phyloP scores from a whole-genome alignment of 2,113 vertebrate genomes.

The Sturnus vulgaris region DNA sequence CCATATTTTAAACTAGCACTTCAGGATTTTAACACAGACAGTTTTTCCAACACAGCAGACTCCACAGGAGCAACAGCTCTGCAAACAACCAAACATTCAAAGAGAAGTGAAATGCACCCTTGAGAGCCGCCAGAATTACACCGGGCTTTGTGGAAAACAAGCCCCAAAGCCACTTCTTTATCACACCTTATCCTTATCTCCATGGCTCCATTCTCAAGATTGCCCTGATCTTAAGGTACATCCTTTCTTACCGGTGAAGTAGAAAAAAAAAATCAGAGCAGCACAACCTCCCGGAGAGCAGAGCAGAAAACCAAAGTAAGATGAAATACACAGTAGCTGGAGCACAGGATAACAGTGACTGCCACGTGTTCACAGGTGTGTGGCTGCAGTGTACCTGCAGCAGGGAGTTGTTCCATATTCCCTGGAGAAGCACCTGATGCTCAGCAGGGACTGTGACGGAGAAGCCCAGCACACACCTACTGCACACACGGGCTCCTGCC shows the following conservation, averaged over 20 bases:
- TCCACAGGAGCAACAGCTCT: not conserved
- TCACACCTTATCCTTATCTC: not conserved
- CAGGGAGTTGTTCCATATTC: rapidly evolving
- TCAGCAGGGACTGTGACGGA: not conserved
- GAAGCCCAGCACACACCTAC: not conserved
- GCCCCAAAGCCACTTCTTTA: not conserved
- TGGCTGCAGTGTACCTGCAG: not conserved
- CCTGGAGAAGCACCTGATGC: not conserved
- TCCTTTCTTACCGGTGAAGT: not conserved
- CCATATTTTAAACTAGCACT: slow-evolving; percentile 37
- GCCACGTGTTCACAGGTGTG: rapidly evolving
- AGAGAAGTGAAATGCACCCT: not conserved
- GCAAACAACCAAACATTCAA: rapidly evolving
- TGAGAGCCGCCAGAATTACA: rapidly evolving
- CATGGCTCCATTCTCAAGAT: not conserved
- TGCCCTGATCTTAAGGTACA: not conserved
- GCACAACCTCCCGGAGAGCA: not conserved
- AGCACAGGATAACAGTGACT: rapidly evolving
- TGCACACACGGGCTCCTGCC: not conserved
- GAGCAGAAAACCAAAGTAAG: not conserved
- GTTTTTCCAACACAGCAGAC: not conserved
- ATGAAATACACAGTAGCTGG: rapidly evolving
- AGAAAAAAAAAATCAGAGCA: not conserved
- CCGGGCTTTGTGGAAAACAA: not conserved
- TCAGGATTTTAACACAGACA: not conserved